Conservation (phyloP, 2,888 invertebrate genomes). For the Monopis laevigella region DNA sequence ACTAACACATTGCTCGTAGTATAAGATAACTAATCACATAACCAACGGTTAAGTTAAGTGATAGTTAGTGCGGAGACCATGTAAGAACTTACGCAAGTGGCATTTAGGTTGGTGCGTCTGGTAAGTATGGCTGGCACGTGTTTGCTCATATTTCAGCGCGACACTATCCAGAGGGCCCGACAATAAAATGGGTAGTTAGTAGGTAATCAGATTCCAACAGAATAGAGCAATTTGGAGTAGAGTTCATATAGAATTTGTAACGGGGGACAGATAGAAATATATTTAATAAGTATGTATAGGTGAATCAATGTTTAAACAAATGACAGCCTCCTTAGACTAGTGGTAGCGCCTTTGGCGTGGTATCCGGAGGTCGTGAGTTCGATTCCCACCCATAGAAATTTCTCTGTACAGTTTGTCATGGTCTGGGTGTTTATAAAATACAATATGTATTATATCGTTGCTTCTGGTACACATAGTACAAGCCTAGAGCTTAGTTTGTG, state of each 20-base stretch:
- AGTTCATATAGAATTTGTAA: neutral
- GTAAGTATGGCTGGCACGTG: slow-evolving; percentile 6
- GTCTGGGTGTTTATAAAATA: too few relatives aligned
- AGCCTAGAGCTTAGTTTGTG: too few relatives aligned
- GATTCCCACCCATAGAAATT: neutral
- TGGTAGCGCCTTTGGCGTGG: too few relatives aligned
- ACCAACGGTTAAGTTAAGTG: neutral
- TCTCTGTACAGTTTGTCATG: too few relatives aligned
- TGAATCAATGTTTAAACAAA: too few relatives aligned
- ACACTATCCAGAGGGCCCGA: slow-evolving; percentile 35
- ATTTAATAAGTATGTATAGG: neutral
- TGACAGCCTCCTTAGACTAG: too few relatives aligned
- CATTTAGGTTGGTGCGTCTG: slow-evolving; percentile 7
- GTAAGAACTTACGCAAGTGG: slow-evolving; percentile 2
- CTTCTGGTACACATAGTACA: too few relatives aligned
- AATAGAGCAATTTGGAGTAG: slow-evolving; percentile 17
- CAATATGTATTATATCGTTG: too few relatives aligned
- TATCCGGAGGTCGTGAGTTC: too few relatives aligned
- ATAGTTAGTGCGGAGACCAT: neutral
- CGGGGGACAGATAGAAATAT: neutral
- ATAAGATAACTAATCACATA: neutral
- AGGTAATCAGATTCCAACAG: slow-evolving; percentile 52
- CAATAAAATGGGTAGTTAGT: slow-evolving; percentile 36
- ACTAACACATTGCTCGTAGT: too few relatives aligned
- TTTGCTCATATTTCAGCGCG: slow-evolving; percentile 47